phyloP scores from a whole-genome alignment of 2,888 invertebrate genomes.

The Odontocerum albicorne region DNA sequence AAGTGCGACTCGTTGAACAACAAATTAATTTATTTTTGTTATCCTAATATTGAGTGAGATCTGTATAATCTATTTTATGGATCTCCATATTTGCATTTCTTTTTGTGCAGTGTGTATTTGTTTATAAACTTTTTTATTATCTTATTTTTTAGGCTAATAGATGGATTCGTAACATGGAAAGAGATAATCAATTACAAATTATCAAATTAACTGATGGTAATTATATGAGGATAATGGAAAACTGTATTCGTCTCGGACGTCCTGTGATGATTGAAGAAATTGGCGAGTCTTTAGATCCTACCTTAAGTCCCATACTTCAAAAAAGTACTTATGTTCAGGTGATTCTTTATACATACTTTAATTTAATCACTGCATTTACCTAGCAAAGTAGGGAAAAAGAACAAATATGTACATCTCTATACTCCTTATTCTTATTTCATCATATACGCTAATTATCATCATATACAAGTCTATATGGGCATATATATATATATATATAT shows the following conservation, averaged over 20 bases:
- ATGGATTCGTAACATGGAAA: conserved; percentile 90
- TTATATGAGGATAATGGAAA: conserved; percentile 78
- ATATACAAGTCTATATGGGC: no score
- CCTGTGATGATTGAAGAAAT: conserved; percentile 89
- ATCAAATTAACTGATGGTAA: conserved; percentile 77
- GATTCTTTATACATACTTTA: conserved; percentile 31
- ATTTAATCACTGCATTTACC: not conserved
- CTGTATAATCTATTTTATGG: not conserved
- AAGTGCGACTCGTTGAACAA: no score
- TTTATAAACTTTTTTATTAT: conserved; percentile 3
- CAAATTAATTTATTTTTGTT: no score
- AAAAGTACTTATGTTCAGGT: conserved; percentile 79
- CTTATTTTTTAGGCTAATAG: conserved; percentile 69
- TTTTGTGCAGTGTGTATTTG: not conserved
- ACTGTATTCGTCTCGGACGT: conserved; percentile 79
- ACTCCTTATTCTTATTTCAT: no score
- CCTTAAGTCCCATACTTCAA: conserved; percentile 78
- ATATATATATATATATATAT: not conserved
- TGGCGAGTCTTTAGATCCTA: conserved; percentile 85
- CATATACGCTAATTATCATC: no score
- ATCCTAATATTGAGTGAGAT: no score
- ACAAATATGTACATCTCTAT: no score
- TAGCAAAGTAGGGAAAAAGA: no score
- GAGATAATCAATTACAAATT: conserved; percentile 69
- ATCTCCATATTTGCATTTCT: not conserved